These are phyloP conservation scores for Danaus melanippus DNA, from an alignment of 1,140 invertebrate genomes.

Conservation along the genomic window DNA sequence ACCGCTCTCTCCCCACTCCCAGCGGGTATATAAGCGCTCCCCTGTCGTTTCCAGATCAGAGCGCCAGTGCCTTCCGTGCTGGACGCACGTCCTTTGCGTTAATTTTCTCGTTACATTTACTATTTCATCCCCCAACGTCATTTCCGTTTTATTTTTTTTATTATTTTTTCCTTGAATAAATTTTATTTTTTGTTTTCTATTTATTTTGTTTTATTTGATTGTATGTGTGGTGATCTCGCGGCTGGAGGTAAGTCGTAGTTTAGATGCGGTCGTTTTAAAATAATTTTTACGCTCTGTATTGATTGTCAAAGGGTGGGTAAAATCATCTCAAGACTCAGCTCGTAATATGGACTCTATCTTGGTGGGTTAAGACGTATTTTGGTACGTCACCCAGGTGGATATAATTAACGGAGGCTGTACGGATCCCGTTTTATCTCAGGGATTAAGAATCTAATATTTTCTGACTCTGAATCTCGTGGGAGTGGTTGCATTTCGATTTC, in stretches of 20 bases:
- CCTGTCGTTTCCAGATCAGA: slow-evolving; percentile 34
- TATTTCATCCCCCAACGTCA: slow-evolving; percentile 11
- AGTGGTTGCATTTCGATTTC: too few relatives aligned
- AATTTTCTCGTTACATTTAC: slow-evolving; percentile 32
- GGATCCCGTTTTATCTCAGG: slow-evolving; percentile 4
- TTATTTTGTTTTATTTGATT: slow-evolving; percentile 30
- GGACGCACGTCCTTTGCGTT: slow-evolving; percentile 36
- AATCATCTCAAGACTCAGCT: slow-evolving; percentile 35
- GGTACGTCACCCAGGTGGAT: slow-evolving; percentile 24
- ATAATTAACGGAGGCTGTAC: slow-evolving; percentile 44
- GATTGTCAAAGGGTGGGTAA: slow-evolving; percentile 42
- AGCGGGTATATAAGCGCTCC: slow-evolving; percentile 51
- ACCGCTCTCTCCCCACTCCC: slow-evolving; percentile 34
- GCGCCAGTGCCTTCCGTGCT: slow-evolving; percentile 45
- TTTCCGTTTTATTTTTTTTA: slow-evolving; percentile 20
- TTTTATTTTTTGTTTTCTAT: slow-evolving; percentile 25
- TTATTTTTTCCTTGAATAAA: slow-evolving; percentile 21
- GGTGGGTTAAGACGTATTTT: slow-evolving; percentile 24
- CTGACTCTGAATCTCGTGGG: too few relatives aligned
- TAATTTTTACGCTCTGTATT: slow-evolving; percentile 41
- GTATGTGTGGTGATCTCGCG: slow-evolving; percentile 31
- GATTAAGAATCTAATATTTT: too few relatives aligned
- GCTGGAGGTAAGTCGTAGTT: slow-evolving; percentile 27
- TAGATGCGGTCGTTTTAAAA: slow-evolving; percentile 11
- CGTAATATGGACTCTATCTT: slow-evolving; percentile 26